phyloP scores from a whole-genome alignment of 1,140 invertebrate species.

The Caenorhabditis latens region DNA sequence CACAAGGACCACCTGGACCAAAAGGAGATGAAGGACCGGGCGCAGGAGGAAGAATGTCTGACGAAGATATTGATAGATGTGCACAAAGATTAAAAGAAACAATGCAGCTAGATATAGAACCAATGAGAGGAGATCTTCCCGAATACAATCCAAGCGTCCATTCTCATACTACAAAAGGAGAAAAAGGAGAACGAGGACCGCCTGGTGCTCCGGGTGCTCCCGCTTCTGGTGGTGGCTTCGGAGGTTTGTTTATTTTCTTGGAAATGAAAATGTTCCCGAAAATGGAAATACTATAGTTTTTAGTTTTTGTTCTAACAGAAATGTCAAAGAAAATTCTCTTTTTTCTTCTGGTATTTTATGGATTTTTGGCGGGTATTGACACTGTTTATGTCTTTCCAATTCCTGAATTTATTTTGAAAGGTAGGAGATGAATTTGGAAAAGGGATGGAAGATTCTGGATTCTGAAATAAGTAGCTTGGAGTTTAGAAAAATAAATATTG shows the following conservation, averaged over 20 bases:
- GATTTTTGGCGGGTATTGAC: neutral
- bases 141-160: conserved; percentile 62
- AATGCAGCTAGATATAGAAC: conserved; percentile 23
- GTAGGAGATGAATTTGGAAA: neutral
- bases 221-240: conserved; percentile 5
- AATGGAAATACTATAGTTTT: neutral
- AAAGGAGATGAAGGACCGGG: conserved; percentile 29
- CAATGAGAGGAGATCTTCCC: conserved; percentile 53
- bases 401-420: conserved; percentile 46
- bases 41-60: conserved; percentile 67
- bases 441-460: no score
- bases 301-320: neutral
- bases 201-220: conserved; percentile 49
- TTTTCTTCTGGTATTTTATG: neutral
- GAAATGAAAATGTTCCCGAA: neutral
- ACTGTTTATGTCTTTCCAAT: conserved; percentile 15
- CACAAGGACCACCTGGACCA: conserved; percentile 65
- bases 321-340: neutral
- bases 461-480: no score
- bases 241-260: conserved; percentile 36
- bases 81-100: conserved; percentile 61
- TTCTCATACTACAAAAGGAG: conserved; percentile 62
- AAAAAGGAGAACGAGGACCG: conserved; percentile 68
- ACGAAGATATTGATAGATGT: conserved; percentile 70
- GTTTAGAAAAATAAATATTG: no score